Evolutionary conservation across 2,888 invertebrate genomes (phyloP), one percentile per base, ranked within the genome.

Genomic region (Troilus luridus): DNA sequence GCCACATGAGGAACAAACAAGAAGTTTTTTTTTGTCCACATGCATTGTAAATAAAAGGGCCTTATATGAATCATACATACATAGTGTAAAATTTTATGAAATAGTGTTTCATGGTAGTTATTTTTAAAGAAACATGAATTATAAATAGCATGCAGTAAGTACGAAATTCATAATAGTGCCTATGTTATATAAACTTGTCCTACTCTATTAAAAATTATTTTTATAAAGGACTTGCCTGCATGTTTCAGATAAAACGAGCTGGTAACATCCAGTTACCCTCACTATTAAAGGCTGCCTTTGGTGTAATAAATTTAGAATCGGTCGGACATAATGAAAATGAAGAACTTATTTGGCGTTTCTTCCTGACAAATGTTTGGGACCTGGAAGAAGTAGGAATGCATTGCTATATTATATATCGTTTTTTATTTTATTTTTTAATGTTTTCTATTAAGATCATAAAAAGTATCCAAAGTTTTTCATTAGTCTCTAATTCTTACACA

Each of bases 241-340:
- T 85, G 96, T 96, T 95, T 98, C 98, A 90, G 97, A 97, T 93
- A 96, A 96, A 59, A 98, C 98, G 91, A 97, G 95, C 94, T 98
- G 98, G 77, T 97, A 97, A 98, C 95, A 97, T 97, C 98, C 98
- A 98, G 94, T 96, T 97, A 91, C 98, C 98, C 94, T 96, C 95
- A 94, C 96, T 97, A 94, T 98, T 98, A 93, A 98, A 95, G 0
- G 98, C 98, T 19, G 98, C 98, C 93, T 96, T 96, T 0, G 98
- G 98, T 93, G 96, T 96, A 90, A 97, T 96, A 94, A 96, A 98
- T 93, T 96, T 96, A 0, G 97, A 96, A 90, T 96, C 95, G 0
- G 96, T 96, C 89, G 96, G 95, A 93, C 98, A 98, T 90, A 98
- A 95, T 91, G 96, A 94, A 89, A 94, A 94, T 24, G 93, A 93